Percentiles rank a stretch among this genome's conserved stretches.
These are phyloP conservation scores for Amia ocellicauda DNA, from an alignment of 2,113 vertebrate genomes.

Conservation along the genomic window DNA sequence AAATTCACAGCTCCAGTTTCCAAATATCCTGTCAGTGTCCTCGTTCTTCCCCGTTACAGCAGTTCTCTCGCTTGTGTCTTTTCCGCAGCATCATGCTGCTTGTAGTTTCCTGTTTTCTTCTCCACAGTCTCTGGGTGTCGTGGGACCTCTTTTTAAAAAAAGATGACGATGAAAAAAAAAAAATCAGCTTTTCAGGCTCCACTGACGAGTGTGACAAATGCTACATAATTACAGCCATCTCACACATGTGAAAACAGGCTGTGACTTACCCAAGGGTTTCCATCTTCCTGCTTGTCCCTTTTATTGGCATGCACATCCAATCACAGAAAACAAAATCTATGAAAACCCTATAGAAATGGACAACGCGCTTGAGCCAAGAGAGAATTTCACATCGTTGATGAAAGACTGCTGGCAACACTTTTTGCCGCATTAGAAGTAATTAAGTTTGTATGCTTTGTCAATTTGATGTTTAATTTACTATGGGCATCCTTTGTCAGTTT, in stretches of 20 bases:
- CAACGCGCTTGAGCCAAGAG: not conserved
- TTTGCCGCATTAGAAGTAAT: no score
- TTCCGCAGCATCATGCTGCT: constrained; percentile 19
- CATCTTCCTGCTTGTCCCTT: not conserved
- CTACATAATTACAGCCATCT: no score
- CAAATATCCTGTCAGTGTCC: constrained; percentile 22
- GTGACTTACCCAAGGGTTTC: not conserved
- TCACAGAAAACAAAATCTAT: not conserved
- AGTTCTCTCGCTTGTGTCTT: not conserved
- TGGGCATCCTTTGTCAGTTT: no score
- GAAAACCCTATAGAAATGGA: not conserved
- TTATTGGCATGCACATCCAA: not conserved
- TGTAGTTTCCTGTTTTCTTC: constrained; percentile 25
- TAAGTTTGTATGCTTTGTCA: no score
- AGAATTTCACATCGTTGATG: not conserved
- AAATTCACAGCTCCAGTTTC: constrained; percentile 10
- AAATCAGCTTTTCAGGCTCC: not conserved
- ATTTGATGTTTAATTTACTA: no score
- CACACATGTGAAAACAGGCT: not conserved
- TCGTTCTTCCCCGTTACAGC: constrained; percentile 4
- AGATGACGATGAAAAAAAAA: not conserved
- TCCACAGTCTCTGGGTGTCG: not conserved
- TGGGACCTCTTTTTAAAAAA: not conserved
- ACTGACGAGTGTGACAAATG: not conserved
- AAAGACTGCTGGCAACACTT: no score